These are phyloP conservation scores for Theristus sp. DNA, from an alignment of 2,888 invertebrate genomes.

Conservation along the genomic window DNA sequence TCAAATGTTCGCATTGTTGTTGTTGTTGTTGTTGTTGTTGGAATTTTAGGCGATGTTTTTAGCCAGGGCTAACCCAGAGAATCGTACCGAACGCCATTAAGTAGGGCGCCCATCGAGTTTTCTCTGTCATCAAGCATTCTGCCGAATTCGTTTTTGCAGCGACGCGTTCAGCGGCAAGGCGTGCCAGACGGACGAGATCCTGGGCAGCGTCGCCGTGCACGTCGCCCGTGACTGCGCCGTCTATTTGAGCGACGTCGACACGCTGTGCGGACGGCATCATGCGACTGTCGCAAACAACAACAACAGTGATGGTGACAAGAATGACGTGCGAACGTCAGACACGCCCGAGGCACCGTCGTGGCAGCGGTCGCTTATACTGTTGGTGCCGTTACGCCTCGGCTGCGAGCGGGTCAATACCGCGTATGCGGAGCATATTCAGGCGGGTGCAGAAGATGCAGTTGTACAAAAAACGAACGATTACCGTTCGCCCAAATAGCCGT, in stretches of 20 bases:
- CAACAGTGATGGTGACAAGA: not conserved
- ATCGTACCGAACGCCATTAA: too few species aligned
- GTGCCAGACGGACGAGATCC: not conserved
- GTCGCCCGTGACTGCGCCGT: constrained; percentile 1
- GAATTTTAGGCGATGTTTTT: too few species aligned
- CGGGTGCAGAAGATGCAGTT: too few species aligned
- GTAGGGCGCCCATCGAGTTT: too few species aligned
- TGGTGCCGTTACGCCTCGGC: constrained; percentile 62
- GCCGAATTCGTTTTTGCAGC: not conserved
- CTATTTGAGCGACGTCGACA: not conserved
- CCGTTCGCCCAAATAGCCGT: too few species aligned
- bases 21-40: too few species aligned
- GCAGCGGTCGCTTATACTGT: constrained; percentile 52
- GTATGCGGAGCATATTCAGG: not conserved
- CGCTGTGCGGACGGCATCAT: not conserved
- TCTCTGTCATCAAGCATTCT: too few species aligned
- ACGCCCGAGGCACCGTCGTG: not conserved
- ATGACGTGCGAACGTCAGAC: not conserved
- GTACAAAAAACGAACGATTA: too few species aligned
- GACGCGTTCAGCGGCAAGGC: not conserved
- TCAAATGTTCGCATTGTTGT: too few species aligned
- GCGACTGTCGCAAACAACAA: not conserved
- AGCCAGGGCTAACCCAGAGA: too few species aligned
- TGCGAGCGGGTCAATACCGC: not conserved
- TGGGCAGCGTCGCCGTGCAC: not conserved